Evolutionary conservation across 2,113 vertebrate genomes (phyloP), one percentile per base, ranked within the genome.

Genomic region (Planiliza haematocheilus): DNA sequence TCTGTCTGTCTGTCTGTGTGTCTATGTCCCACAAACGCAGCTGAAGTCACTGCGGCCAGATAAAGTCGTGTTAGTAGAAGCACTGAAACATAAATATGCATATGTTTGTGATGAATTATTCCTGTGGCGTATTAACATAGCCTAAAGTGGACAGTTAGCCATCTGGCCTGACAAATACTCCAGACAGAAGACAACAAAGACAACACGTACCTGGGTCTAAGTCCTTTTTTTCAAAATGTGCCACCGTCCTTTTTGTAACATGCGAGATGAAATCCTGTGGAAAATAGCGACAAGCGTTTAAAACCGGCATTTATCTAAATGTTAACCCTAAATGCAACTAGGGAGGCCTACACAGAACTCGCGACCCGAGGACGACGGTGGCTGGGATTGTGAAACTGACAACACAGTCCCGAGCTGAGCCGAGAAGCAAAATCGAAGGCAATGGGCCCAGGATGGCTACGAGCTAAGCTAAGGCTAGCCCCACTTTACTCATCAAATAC

Each of bases 391-490:
- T 87, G 90, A 91, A 90, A 86, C 72, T 90, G 91, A 92, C 89
- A 92, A 90, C 89, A 89, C 77, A 87, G 86, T 81, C 72, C 88
- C 74, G 86, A 85, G 81, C 79, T 36, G 81, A 88, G 85, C 71
- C 46, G 80, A 84, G 79, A 73, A 70, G 76, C 78, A 64, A 70
- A 60, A 77, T 70, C 84, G 85, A 90, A 81, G 81, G 85, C 84
- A 82, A 46, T 20, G 88, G 90, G 86, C 84, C 91, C 89, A 46
- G 55, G 59, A 82, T 14, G 61, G 85, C 86, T 88, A 79, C 50
- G 59, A 86, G 91, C 91, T 91, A 92, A 88, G 90, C 91, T 92
- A 92, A 81, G 55, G 84, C 86, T 88, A 90, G 84, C 73, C 45
- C 64, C 79, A 84, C 66, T 89, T 77, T 75, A 83, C 76, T 68